Evolutionary conservation across 2,888 invertebrate species (phyloP).

Genomic region (Phalangium opilio): DNA sequence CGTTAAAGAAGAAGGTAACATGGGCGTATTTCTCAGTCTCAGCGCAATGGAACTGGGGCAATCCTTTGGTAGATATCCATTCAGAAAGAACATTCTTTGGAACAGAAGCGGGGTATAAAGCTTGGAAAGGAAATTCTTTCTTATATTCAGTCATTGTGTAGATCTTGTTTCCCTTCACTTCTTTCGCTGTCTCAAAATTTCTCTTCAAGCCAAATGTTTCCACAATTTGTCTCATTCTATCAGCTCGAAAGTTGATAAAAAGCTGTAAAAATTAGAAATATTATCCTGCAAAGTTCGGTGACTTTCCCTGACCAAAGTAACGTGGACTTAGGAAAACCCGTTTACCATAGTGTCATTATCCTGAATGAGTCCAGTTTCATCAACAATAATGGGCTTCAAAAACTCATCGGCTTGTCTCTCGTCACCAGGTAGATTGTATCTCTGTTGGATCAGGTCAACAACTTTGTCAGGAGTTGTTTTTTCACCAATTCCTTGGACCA

Average conservation of each 20-base stretch:
- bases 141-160: conserved; percentile 35
- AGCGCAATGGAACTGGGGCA: conserved; percentile 34
- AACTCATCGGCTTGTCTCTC: conserved; percentile 33
- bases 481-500: conserved; percentile 31
- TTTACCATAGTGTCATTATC: conserved; percentile 30
- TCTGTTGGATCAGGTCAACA: conserved; percentile 18
- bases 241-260: conserved; percentile 35
- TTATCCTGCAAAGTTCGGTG: too few relatives aligned
- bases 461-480: conserved; percentile 23
- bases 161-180: conserved; percentile 23
- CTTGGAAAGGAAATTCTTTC: conserved; percentile 31
- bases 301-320: too few relatives aligned
- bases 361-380: conserved; percentile 26
- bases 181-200: conserved; percentile 25
- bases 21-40: conserved; percentile 36
- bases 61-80: conserved; percentile 28
- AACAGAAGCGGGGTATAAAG: conserved; percentile 31
- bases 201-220: conserved; percentile 28
- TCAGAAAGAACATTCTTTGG: conserved; percentile 35
- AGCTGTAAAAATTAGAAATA: conserved; percentile 14
- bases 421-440: conserved; percentile 23
- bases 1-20: conserved; percentile 37
- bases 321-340: too few relatives aligned
- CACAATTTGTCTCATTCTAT: conserved; percentile 33
- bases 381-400: conserved; percentile 32